Conservation (phyloP, 2,888 invertebrate species). For the Parthenolecanium corni region DNA sequence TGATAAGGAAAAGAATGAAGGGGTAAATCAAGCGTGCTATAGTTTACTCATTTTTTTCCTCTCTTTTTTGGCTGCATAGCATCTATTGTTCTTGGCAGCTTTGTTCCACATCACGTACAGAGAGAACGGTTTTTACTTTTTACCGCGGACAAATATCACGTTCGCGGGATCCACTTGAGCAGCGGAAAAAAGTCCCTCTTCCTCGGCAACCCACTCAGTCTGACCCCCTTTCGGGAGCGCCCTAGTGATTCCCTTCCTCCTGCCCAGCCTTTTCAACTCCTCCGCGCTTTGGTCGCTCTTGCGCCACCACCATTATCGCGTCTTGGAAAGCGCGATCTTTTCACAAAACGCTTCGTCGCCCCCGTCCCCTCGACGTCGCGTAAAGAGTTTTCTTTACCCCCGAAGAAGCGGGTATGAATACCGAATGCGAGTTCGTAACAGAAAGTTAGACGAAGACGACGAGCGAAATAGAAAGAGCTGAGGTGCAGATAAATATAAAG, state of each 20-base stretch:
- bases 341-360: slow-evolving; percentile 24
- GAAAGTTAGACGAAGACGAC: too few species aligned
- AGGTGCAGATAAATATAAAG: too few species aligned
- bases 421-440: too few species aligned
- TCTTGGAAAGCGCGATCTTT: slow-evolving; percentile 28
- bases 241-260: too few species aligned
- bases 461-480: too few species aligned
- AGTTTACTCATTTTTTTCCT: slow-evolving; percentile 7
- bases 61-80: not conserved
- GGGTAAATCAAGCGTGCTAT: slow-evolving; percentile 6
- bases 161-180: slow-evolving; percentile 24
- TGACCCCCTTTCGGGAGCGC: too few species aligned
- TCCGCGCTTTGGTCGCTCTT: not conserved
- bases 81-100: slow-evolving; percentile 23
- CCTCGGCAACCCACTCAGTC: too few species aligned
- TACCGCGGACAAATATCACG: slow-evolving; percentile 26
- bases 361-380: too few species aligned
- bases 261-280: not conserved
- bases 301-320: slow-evolving; percentile 23
- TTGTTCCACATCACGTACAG: slow-evolving; percentile 27
- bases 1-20: slow-evolving; percentile 5
- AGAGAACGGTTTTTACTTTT: slow-evolving; percentile 20
- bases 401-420: too few species aligned
- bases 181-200: too few species aligned
- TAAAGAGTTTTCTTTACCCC: too few species aligned